Base-by-base conservation (phyloP, 1,140 invertebrate genomes). In the Cotesia chilonis region DNA sequence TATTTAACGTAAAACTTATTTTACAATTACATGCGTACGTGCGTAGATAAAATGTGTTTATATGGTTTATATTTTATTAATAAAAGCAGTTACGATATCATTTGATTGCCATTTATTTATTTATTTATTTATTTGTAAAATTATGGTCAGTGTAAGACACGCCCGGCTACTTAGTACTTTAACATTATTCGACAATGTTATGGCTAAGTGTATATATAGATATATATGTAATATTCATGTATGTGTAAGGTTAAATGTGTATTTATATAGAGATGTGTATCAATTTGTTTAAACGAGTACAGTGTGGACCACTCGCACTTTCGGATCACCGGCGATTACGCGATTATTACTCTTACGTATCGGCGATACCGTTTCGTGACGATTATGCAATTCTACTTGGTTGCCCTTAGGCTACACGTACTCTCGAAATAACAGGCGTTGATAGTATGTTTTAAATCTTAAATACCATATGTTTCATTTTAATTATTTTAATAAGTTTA, bases 281-380 rank as follows among this genome's bases (percentile, higher is more conserved):
- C 17, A 66, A 66, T 52, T 66, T 52, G 14, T 66, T 52, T 51
- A 41, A 52, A 66, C 41, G 41, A 47, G 41, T 47, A 47, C 10
- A 47, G 4, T 28, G 47, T 66, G 64, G 47, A 52, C 64, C 41
- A 51, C 47, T 66, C 38, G 20, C 64, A 41, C 64, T 66, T 66
- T 66, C 41, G 20, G 64, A 65, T 65, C 17, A 20, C 20, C 5
- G 3, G 47, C 17, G 64, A 17, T 66, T 66, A 66, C 61, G 61
- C 61, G 61, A 41, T 64, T 64, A 64, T 38, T 64, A 35, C 36
- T 64, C 9, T 64, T 64, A 64, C 64, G 64, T 66, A 66, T 51
- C 52, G 41, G 41, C 41, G 41, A 52, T 52, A 66, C 64, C 47
- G 41, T 52, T 66, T 51, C 64, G 17, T 66, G 59, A 60, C 9